Evolutionary conservation across 2,888 invertebrate genomes (phyloP), one percentile per base, ranked within the genome.

Genomic region (Philereme vetulata): DNA sequence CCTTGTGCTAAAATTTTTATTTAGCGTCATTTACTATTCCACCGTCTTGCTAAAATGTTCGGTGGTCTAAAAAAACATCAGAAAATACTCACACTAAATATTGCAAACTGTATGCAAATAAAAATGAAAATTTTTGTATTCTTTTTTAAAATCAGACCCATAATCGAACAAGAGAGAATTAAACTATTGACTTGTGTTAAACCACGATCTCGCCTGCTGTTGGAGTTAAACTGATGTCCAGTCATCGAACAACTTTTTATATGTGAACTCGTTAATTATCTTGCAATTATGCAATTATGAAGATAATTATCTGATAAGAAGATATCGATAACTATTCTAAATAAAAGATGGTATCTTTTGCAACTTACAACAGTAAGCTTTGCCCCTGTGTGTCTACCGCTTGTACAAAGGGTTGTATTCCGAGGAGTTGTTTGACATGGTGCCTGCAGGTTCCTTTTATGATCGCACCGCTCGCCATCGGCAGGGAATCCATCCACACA

Each of bases 71-170:
- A 5, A 7, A 11, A 21, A 21, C 4, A 44, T 21, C 5, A 10
- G 5, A 10, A 21, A 5, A 10, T 42, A 44, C 60, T 60, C 21
- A 60, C 60, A 51, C 51, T 43, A n/a, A 60, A 21, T 36, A 60
- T 42, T 48, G 55, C 43, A 9, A 45, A 34, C 42, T 43, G 55
- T 45, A 51, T 11, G 45, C 36, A 51, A 46, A 40, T 9, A 43
- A 46, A 34, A 40, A 11, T 4, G 9, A 10, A 33, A 5, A 36
- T 32, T 45, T 51, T 60, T 6, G 11, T n/a, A 36, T 4, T 7
- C 60, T 55, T 60, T 48, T 35, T 57, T 6, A 10, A 45, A 45
- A 38, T 4, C 44, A 34, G 11, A 43, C 21, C 34, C 10, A 34
- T 10, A 51, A 1, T 21, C 21, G 21, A 21, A 1, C 1, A 21